These are phyloP conservation scores for Fregata magnificens DNA, from an alignment of 2,113 vertebrate genomes.

Conservation along the genomic window DNA sequence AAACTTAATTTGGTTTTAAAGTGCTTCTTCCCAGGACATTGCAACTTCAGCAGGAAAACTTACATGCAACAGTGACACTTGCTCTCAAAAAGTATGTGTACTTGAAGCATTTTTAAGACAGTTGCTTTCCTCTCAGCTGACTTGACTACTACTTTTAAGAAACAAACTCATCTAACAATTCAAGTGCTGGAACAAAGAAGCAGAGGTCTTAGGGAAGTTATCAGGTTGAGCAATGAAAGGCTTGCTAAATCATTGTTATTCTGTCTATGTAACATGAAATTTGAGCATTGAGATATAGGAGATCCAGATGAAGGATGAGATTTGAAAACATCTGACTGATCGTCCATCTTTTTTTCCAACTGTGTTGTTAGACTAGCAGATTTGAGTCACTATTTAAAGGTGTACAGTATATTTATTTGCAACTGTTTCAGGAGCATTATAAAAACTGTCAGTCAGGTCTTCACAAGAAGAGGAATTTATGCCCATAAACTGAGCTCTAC, in stretches of 20 bases:
- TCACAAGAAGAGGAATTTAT: neutral
- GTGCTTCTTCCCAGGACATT: neutral
- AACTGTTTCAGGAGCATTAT: neutral
- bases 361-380: neutral
- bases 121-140: neutral
- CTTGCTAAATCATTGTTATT: neutral
- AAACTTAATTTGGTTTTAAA: neutral
- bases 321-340: neutral
- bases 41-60: neutral
- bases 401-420: neutral
- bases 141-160: neutral
- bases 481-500: neutral
- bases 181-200: neutral
- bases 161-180: neutral
- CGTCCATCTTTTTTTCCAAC: neutral
- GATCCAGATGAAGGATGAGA: neutral
- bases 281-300: neutral
- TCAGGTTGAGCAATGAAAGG: neutral
- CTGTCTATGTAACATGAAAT: neutral
- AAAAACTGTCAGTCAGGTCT: neutral
- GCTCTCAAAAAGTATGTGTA: neutral
- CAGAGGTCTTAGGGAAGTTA: neutral
- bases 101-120: neutral
- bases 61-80: neutral
- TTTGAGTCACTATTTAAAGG: neutral